phyloP scores from a whole-genome alignment of 2,113 vertebrate species.

The Abramis brama region DNA sequence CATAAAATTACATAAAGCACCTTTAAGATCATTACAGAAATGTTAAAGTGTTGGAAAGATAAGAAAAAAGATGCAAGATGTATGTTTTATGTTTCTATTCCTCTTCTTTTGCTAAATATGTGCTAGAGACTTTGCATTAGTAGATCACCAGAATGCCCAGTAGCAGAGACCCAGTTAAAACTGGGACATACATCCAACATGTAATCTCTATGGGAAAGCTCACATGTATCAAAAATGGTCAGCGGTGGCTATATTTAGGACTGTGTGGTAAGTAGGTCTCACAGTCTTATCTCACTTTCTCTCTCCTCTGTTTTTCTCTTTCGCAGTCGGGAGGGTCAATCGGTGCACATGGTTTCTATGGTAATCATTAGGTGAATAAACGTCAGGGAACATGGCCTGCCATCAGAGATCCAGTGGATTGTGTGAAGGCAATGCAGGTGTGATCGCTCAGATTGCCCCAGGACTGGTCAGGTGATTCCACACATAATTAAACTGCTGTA shows the following conservation, averaged over 20 bases:
- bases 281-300: constrained; percentile 40
- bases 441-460: not conserved
- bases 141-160: constrained; percentile 12
- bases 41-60: not conserved
- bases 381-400: constrained; percentile 11
- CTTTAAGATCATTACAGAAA: not conserved
- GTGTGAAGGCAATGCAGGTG: not conserved
- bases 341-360: constrained; percentile 17
- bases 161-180: constrained; percentile 55
- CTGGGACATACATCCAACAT: constrained; percentile 49
- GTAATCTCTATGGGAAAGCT: constrained; percentile 59
- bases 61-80: not conserved
- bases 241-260: constrained; percentile 54
- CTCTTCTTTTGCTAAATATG: not conserved
- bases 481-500: not conserved
- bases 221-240: constrained; percentile 52
- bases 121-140: constrained; percentile 5
- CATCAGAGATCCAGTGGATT: constrained; percentile 23
- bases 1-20: no score
- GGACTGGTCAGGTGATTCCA: not conserved
- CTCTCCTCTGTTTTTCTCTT: constrained; percentile 11
- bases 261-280: constrained; percentile 53
- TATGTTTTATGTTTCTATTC: not conserved
- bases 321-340: constrained; percentile 6
- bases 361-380: constrained; percentile 52